Base-by-base conservation (phyloP, 2,797 vertebrate species). In the Coluber constrictor region DNA sequence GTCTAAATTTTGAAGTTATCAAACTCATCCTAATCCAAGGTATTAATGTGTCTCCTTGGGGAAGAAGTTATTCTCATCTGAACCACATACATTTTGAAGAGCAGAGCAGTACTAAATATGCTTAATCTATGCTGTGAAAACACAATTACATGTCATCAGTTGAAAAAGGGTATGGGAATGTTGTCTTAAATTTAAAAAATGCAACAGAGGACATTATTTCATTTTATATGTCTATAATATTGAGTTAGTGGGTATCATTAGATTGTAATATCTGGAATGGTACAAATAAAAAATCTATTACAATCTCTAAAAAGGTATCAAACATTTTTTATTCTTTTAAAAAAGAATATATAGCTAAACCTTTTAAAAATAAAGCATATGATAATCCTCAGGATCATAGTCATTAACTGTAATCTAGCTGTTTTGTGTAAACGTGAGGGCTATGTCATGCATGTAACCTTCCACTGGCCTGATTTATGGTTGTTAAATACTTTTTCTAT, bases 171-270 rank as follows among this genome's bases (percentile, higher is more conserved):
- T 43, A 10, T 47, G 20, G 20, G 3, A 43, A 43, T 43, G 9
- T 79, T 43, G 8, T 43, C 74, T 79, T 47, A 43, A 47, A 20
- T 79, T 79, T 23, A 12, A 47, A 47, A 8, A 43, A 43, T 5
- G 13, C 27, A 70, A n/a, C 59, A 59, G 59, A 87, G 25, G 90
- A 51, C 66, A 60, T 92, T 95, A 95, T 95, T 15, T 91, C 0
- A 29, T 94, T 92, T 96, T 18, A 7, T 13, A 91, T 94, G 94
- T 11, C 70, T 90, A 4, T 94, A 37, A 92, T 20, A 95, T 93
- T 94, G n/a, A 32, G 0, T 63, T 63, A 29, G 29, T n/a, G 5
- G 2, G 13, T 37, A 10, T 79, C 32, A 90, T 87, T 55, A n/a
- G 29, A 16, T 70, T 32, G 23, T 56, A 4, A 51, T 56, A 87